A percentile compares a stretch with the other conserved stretches of the same genome.
Evolutionary conservation across 2,888 invertebrate genomes (phyloP).

Genomic region (Drosophila buzzatii): DNA sequence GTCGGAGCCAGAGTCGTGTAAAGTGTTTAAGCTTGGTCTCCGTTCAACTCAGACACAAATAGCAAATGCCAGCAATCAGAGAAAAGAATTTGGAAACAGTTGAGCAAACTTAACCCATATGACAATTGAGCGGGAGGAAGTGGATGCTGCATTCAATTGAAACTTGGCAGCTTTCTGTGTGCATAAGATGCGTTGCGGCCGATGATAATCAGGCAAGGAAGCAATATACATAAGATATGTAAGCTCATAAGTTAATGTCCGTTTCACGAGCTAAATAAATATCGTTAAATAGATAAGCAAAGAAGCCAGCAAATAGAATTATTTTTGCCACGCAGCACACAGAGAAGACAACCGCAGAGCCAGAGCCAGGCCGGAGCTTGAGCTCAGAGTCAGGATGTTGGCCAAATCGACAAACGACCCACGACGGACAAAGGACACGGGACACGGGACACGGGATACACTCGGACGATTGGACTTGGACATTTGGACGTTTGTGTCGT

Average conservation of each 20-base stretch:
- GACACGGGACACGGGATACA: slow-evolving; percentile 21
- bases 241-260: slow-evolving; percentile 58
- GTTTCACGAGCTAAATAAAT: slow-evolving; percentile 57
- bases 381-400: slow-evolving; percentile 7
- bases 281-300: slow-evolving; percentile 70
- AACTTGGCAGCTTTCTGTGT: neutral
- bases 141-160: neutral
- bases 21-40: slow-evolving; percentile 2
- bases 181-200: neutral
- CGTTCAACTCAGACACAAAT: slow-evolving; percentile 1
- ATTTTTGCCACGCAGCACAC: slow-evolving; percentile 51
- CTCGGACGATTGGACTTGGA: slow-evolving; percentile 17
- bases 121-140: neutral
- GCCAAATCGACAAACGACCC: slow-evolving; percentile 41
- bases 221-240: slow-evolving; percentile 31
- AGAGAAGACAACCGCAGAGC: slow-evolving; percentile 25
- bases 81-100: neutral
- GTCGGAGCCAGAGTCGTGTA: neutral
- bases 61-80: slow-evolving; percentile 8
- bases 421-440: slow-evolving; percentile 23
- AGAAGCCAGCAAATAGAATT: slow-evolving; percentile 70
- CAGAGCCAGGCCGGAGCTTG: neutral
- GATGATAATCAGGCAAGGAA: slow-evolving; percentile 7
- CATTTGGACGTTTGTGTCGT: slow-evolving; percentile 38
- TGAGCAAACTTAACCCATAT: slow-evolving; percentile 5